Evolutionary conservation across 1,140 invertebrate species (phyloP).

Genomic region (Acromyrmex charruanus): DNA sequence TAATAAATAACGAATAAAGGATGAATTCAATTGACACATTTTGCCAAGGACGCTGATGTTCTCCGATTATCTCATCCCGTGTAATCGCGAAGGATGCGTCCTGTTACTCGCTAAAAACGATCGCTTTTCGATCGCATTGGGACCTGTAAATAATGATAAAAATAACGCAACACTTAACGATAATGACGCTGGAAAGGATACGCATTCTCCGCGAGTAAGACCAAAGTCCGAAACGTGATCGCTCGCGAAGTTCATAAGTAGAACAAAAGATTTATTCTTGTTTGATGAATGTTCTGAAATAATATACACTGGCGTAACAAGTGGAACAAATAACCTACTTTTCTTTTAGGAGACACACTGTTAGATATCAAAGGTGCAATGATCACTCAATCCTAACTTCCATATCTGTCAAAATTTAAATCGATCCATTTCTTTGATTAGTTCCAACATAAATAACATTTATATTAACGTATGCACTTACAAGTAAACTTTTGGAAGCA

Average conservation of each 20-base stretch:
- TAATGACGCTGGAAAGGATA: background rate
- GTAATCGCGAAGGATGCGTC: slow-evolving; percentile 6
- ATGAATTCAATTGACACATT: slow-evolving; percentile 24
- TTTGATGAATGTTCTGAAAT: too few species aligned
- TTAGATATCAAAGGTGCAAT: too few species aligned
- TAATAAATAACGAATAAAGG: slow-evolving; percentile 48
- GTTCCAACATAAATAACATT: too few species aligned
- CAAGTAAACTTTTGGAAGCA: too few species aligned
- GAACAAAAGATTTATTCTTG: too few species aligned
- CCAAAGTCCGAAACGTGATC: background rate
- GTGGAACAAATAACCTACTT: too few species aligned
- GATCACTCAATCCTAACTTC: too few species aligned
- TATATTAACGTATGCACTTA: too few species aligned
- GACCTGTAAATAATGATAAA: background rate
- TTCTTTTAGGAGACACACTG: too few species aligned
- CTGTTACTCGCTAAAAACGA: background rate
- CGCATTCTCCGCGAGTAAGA: slow-evolving; percentile 13
- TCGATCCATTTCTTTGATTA: too few species aligned
- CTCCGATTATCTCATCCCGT: slow-evolving; percentile 20
- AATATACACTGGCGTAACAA: too few species aligned
- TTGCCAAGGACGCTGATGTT: slow-evolving; percentile 21
- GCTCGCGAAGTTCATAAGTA: background rate
- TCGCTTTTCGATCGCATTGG: background rate
- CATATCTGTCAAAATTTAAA: too few species aligned
- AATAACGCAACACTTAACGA: background rate